These are phyloP conservation scores for Geotrupes spiniger DNA, from an alignment of 2,888 invertebrate genomes.

Conservation along the genomic window DNA sequence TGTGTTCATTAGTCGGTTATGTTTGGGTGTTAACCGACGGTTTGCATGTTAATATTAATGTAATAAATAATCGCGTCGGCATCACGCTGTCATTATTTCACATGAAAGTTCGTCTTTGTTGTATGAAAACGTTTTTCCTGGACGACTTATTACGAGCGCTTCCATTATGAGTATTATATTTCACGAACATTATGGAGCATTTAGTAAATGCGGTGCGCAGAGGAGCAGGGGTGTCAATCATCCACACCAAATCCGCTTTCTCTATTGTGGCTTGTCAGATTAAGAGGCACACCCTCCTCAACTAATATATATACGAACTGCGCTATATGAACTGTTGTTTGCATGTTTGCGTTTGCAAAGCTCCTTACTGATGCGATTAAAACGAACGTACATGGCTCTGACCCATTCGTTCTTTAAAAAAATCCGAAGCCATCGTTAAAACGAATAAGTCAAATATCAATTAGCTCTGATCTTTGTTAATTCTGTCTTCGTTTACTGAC, in stretches of 20 bases:
- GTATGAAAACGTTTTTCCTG: too few relatives aligned
- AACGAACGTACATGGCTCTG: conserved; percentile 26
- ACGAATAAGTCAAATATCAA: too few relatives aligned
- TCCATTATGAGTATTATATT: conserved; percentile 15
- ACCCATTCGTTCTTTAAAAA: too few relatives aligned
- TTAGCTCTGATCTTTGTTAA: too few relatives aligned
- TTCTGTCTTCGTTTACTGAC: too few relatives aligned
- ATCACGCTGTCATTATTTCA: too few relatives aligned
- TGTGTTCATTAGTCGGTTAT: too few relatives aligned
- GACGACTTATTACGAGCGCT: not conserved
- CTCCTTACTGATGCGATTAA: conserved; percentile 39
- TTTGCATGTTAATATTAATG: too few relatives aligned
- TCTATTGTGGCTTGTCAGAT: conserved; percentile 44
- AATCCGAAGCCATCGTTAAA: too few relatives aligned
- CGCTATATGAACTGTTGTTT: conserved; percentile 28
- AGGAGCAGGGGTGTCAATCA: conserved; percentile 42
- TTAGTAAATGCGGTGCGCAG: conserved; percentile 15
- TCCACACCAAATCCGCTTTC: conserved; percentile 43
- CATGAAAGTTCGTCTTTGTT: too few relatives aligned
- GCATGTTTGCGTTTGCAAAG: conserved; percentile 36
- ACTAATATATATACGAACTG: conserved; percentile 30
- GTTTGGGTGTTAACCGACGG: too few relatives aligned
- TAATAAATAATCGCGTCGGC: too few relatives aligned
- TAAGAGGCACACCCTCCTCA: conserved; percentile 37
- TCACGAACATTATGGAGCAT: conserved; percentile 15